Evolutionary conservation across 2,888 invertebrate genomes (phyloP).

Genomic region (Acanthosepion esculentum): DNA sequence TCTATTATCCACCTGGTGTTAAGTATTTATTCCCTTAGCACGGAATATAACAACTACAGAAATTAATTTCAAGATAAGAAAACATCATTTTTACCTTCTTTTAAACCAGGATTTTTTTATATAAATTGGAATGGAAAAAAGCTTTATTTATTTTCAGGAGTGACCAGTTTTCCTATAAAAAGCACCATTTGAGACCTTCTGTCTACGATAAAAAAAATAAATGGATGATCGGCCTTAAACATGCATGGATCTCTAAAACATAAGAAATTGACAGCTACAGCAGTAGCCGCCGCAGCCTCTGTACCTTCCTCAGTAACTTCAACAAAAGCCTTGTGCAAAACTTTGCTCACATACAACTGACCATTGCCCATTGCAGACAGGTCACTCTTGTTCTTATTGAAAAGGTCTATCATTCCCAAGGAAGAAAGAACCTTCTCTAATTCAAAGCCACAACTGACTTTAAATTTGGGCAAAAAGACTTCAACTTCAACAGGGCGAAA

Average conservation of each 20-base stretch:
- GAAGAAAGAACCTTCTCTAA: conserved; percentile 57
- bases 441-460: conserved; percentile 58
- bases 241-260: conserved; percentile 49
- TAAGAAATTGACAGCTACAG: conserved; percentile 40
- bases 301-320: conserved; percentile 73
- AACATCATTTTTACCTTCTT: too few species aligned
- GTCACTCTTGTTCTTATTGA: conserved; percentile 62
- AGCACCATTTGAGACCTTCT: conserved; percentile 56
- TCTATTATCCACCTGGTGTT: too few species aligned
- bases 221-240: conserved; percentile 68
- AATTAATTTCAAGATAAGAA: too few species aligned
- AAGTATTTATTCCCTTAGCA: too few species aligned
- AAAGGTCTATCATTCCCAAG: conserved; percentile 67
- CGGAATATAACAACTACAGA: too few species aligned
- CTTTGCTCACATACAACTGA: conserved; percentile 63
- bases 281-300: conserved; percentile 72
- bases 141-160: not conserved
- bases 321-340: conserved; percentile 73
- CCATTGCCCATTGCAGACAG: conserved; percentile 66
- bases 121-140: not conserved
- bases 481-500: conserved; percentile 42
- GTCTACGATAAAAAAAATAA: conserved; percentile 68
- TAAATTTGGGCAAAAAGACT: conserved; percentile 48
- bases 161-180: conserved; percentile 56
- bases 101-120: too few species aligned